These are phyloP conservation scores for Agrochola macilenta DNA, from an alignment of 2,888 invertebrate species.

Conservation along the genomic window DNA sequence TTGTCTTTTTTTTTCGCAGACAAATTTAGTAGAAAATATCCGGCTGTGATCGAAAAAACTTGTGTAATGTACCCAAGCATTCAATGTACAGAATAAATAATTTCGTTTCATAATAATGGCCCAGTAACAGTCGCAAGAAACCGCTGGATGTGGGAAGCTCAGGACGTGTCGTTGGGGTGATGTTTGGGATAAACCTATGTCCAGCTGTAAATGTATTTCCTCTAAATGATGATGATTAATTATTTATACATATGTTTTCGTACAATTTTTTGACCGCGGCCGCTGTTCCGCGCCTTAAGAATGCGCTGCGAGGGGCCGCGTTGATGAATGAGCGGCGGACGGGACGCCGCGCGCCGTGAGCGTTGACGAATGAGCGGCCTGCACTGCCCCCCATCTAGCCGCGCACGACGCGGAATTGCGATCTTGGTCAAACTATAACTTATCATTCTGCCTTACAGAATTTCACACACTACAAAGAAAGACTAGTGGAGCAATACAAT, in stretches of 20 bases:
- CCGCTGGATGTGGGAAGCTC: not conserved
- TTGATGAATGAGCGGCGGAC: no score
- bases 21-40: not conserved
- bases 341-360: no score
- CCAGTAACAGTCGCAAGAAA: not conserved
- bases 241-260: no score
- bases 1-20: not conserved
- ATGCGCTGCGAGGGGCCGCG: no score
- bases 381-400: no score
- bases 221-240: not conserved
- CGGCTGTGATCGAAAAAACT: not conserved
- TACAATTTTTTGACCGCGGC: no score
- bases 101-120: not conserved
- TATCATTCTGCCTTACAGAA: conserved; percentile 76
- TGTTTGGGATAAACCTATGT: not conserved
- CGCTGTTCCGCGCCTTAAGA: no score
- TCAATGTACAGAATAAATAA: not conserved
- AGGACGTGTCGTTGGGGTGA: not conserved
- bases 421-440: no score
- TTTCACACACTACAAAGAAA: conserved; percentile 91
- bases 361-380: no score
- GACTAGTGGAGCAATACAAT: conserved; percentile 92
- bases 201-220: not conserved
- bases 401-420: no score
- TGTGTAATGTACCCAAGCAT: not conserved